Base-by-base conservation (phyloP, 2,888 invertebrate genomes). In the Atethmia centrago region DNA sequence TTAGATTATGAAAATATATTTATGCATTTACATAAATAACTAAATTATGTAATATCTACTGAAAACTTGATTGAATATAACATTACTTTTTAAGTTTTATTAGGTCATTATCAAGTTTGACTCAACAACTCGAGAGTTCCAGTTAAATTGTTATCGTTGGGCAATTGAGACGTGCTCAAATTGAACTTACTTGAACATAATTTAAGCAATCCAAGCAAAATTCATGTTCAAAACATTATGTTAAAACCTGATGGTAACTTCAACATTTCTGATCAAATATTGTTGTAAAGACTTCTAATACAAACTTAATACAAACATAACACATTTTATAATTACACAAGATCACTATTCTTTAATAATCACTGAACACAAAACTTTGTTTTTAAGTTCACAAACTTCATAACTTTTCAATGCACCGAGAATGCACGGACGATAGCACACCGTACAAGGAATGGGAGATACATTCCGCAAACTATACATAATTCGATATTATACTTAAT, bases 331-430 rank as follows among this genome's bases (percentile, higher is more conserved):
- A 74, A 59, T 31, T 59, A 62, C 68, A 71, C 42, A 61, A 65
- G 4, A 71, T 28, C 64, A 80, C 68, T 36, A 59, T 71, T 71
- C 40, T 67, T 62, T 21, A n/a, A 2, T 66, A 79, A 69, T 84
- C 69, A 80, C 71, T 74, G 25, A 49, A 67, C 58, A 77, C 64
- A 59, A 81, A 74, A 74, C 61, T 84, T 77, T 59, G 65, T 59
- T 63, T 72, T 62, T 28, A 83, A 82, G 75, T 85, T 76, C 40
- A 47, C 28, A 49, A 74, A 78, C 78, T 69, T 68, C 36, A 9
- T 21, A 78, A 74, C 63, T 84, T 78, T 78, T 56, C 28, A 25
- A 42, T 36, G 12, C 21, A 70, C 53, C 25, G n/a, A 40, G 9
- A 40, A 36, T 49, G 36, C 21, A 56, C 49, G 12, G n/a, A 66